These are phyloP conservation scores for Chamaea fasciata DNA, from an alignment of 2,113 vertebrate species.

Conservation along the genomic window DNA sequence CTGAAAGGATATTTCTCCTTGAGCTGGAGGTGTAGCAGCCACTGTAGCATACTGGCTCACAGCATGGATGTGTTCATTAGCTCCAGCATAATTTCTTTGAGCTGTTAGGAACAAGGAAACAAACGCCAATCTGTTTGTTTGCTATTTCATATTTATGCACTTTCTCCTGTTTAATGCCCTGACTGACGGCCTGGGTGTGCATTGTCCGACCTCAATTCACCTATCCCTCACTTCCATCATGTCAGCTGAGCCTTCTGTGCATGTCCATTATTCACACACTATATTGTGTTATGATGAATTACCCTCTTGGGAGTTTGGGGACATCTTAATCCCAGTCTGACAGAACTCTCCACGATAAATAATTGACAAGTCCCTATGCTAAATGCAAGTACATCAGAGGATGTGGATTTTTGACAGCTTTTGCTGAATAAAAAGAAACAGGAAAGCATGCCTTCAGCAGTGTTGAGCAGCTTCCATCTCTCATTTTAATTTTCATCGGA, in stretches of 20 bases:
- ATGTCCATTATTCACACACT: conserved; percentile 56
- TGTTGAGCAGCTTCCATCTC: background rate
- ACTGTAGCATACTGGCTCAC: background rate
- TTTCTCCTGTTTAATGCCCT: conserved; percentile 26
- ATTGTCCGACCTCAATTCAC: conserved; percentile 63
- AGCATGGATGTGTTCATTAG: conserved; percentile 50
- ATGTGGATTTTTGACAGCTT: conserved; percentile 69
- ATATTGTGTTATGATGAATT: conserved; percentile 74
- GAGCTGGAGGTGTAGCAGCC: background rate
- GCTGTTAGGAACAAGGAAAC: conserved; percentile 32
- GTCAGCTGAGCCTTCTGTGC: conserved; percentile 63
- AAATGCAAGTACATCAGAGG: conserved; percentile 61
- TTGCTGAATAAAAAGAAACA: conserved; percentile 27
- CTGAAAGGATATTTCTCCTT: background rate
- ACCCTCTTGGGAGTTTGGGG: conserved; percentile 64
- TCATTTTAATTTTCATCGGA: conserved; percentile 33
- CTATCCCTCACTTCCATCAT: conserved; percentile 60
- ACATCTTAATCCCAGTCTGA: conserved; percentile 75
- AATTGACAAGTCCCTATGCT: conserved; percentile 56
- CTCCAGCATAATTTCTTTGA: conserved; percentile 24
- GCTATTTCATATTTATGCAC: conserved; percentile 67
- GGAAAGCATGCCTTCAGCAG: background rate
- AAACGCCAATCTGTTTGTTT: conserved; percentile 64
- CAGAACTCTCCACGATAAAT: conserved; percentile 69
- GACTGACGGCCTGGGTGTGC: conserved; percentile 61